A percentile compares a stretch with the other conserved stretches of the same genome.
These are phyloP conservation scores for Cossypha heuglini DNA, from an alignment of 2,797 vertebrate species.

Conservation along the genomic window DNA sequence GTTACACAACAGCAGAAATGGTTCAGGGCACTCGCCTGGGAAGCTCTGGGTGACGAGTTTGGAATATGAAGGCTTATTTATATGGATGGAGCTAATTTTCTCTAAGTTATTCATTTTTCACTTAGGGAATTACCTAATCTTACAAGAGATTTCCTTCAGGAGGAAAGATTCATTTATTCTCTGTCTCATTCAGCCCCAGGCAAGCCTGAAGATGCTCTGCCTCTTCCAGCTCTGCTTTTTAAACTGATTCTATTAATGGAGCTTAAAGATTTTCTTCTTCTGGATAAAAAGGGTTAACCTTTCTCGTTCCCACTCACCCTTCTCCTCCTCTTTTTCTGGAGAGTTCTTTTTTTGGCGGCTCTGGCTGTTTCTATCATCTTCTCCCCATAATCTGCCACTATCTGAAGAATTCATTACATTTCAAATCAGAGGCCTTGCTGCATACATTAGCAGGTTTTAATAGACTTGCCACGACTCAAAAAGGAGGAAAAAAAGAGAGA, in stretches of 20 bases:
- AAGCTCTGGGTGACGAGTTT: constrained; percentile 38
- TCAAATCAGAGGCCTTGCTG: constrained; percentile 56
- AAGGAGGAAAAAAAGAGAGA: constrained; percentile 59
- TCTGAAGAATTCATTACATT: constrained; percentile 71
- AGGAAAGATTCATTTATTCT: constrained; percentile 55
- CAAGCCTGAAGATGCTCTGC: constrained; percentile 30
- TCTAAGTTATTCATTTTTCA: constrained; percentile 40
- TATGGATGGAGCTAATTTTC: constrained; percentile 40
- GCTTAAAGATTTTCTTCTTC: not conserved
- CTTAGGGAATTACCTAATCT: constrained; percentile 58
- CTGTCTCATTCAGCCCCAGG: constrained; percentile 48
- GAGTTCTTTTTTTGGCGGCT: constrained; percentile 19
- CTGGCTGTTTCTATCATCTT: constrained; percentile 27
- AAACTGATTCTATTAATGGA: not conserved
- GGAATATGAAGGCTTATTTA: constrained; percentile 37
- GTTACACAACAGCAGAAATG: constrained; percentile 59
- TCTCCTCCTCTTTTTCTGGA: constrained; percentile 44
- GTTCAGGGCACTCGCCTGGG: constrained; percentile 22
- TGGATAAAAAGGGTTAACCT: constrained; percentile 45
- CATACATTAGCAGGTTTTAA: constrained; percentile 71
- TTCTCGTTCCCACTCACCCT: not conserved
- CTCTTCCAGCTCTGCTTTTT: not conserved
- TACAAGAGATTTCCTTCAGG: constrained; percentile 13
- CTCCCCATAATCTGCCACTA: constrained; percentile 52
- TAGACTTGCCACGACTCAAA: constrained; percentile 68